Evolutionary conservation across 2,888 invertebrate genomes (phyloP).

Genomic region (Deilephila porcellus): DNA sequence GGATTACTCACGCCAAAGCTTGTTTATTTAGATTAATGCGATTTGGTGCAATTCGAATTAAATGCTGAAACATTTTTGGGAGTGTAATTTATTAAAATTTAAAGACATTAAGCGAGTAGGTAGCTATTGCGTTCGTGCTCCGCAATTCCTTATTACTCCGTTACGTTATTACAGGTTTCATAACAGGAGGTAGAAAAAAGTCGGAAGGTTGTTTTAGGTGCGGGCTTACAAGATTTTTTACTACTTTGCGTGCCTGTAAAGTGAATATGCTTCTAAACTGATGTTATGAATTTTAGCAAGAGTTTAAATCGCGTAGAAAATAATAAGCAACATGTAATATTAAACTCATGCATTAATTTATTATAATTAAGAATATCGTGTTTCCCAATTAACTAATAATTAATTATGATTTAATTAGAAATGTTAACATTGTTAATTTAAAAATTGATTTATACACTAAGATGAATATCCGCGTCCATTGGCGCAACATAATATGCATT

Average conservation of each 20-base stretch:
- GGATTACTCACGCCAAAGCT: not conserved
- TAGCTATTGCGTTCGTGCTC: not conserved
- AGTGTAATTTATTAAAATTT: slow-evolving; percentile 31
- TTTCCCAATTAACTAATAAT: not conserved
- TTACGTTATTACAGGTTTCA: not conserved
- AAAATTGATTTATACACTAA: too few relatives aligned
- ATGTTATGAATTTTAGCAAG: not conserved
- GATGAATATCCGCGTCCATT: not conserved
- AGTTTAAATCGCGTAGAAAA: not conserved
- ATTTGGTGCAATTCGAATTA: slow-evolving; percentile 27
- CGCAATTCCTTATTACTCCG: slow-evolving; percentile 10
- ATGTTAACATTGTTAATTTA: not conserved
- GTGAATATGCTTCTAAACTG: not conserved
- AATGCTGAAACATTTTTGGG: slow-evolving; percentile 20
- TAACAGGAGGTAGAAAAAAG: not conserved
- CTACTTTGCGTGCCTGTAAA: not conserved
- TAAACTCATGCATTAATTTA: not conserved
- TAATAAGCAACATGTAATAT: not conserved
- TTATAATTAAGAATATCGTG: not conserved
- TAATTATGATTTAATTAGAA: not conserved
- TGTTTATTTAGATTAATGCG: slow-evolving; percentile 26
- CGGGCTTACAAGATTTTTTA: not conserved
- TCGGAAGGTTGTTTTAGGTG: not conserved
- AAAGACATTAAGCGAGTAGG: slow-evolving; percentile 3
- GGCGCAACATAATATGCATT: slow-evolving; percentile 48